Conservation (phyloP, 2,888 invertebrate species). For the Dicyrtoma fusca region DNA sequence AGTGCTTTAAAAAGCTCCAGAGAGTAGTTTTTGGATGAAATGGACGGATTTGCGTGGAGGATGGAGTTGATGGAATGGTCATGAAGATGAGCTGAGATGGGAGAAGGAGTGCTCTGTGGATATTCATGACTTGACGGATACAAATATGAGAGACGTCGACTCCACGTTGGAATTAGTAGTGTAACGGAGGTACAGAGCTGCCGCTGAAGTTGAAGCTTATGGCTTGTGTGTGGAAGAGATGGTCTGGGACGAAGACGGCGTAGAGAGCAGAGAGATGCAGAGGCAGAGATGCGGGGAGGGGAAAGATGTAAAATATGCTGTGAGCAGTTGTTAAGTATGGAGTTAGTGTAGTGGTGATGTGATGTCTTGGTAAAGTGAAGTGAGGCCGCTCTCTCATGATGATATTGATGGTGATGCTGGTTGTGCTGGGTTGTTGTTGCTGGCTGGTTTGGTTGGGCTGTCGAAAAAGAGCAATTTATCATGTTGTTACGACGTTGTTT, state of each 20-base stretch:
- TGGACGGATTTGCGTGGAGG: not conserved
- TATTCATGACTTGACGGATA: not conserved
- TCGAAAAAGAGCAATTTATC: slow-evolving; percentile 41
- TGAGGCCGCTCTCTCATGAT: slow-evolving; percentile 11
- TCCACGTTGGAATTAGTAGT: too few relatives aligned
- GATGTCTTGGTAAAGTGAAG: slow-evolving; percentile 27
- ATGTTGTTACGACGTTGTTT: slow-evolving; percentile 42
- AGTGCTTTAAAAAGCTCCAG: too few relatives aligned
- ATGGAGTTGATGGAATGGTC: not conserved
- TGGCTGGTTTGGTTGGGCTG: slow-evolving; percentile 35
- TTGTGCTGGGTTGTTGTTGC: slow-evolving; percentile 20
- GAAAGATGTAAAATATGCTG: slow-evolving; percentile 5
- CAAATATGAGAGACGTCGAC: too few relatives aligned
- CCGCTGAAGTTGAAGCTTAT: not conserved
- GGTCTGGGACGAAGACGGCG: not conserved
- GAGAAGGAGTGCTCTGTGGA: not conserved
- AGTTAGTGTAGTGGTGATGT: slow-evolving; percentile 28
- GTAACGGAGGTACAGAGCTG: not conserved
- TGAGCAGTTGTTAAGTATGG: slow-evolving; percentile 21
- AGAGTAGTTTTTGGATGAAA: too few relatives aligned
- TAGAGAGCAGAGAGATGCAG: not conserved
- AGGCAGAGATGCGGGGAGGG: not conserved
- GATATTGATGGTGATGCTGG: slow-evolving; percentile 26
- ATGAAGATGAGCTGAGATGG: not conserved
- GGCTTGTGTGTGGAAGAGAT: slow-evolving; percentile 6